Evolutionary conservation across 2,113 vertebrate genomes (phyloP), one percentile per base, ranked within the genome.

Genomic region (Sialia sialis): DNA sequence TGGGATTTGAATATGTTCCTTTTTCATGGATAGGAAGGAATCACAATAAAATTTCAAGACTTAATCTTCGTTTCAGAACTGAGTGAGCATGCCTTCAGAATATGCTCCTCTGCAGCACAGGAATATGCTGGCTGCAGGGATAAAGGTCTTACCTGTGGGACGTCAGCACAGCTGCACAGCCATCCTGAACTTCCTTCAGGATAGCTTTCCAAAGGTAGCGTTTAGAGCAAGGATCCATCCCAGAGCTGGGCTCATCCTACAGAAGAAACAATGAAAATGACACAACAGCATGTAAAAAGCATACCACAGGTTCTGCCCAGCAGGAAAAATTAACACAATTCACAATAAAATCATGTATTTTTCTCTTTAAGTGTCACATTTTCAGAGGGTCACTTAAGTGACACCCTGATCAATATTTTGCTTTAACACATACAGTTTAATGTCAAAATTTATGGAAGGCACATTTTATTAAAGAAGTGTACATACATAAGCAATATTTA

Each of bases 141-240:
- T 11, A 7, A 74, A 9, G 8, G 3, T 49, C 56, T 89, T 77
- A 98, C 98, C 97, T 98, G 94, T 98, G 98, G 10, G 98, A 98
- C 3, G 97, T 98, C 58, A 98, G 94, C 59, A 98, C 94, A 7
- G 83, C 97, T 22, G 97, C 97, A 92, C 97, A 98, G 10, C 98
- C 97, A 51, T 91, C 93, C 59, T 55, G 95, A 32, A 96, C 97
- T 89, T 98, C 97, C 44, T 96, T 89, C 29, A 66, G 54, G 16
- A 98, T 93, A 2, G 89, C 91, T 69, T 95, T 95, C 98, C 98
- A 98, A 64, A 98, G 95, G 56, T 92, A 86, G 4, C 96, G 91
- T 75, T 98, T 98, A 30, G 97, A 98, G 68, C 97, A 97, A 22
- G 97, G 97, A 75, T 98, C 98, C 98, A 98, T 98, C 18, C 98